These are phyloP conservation scores for Cheumatopsyche charites DNA, from an alignment of 1,140 invertebrate species.

Conservation along the genomic window DNA sequence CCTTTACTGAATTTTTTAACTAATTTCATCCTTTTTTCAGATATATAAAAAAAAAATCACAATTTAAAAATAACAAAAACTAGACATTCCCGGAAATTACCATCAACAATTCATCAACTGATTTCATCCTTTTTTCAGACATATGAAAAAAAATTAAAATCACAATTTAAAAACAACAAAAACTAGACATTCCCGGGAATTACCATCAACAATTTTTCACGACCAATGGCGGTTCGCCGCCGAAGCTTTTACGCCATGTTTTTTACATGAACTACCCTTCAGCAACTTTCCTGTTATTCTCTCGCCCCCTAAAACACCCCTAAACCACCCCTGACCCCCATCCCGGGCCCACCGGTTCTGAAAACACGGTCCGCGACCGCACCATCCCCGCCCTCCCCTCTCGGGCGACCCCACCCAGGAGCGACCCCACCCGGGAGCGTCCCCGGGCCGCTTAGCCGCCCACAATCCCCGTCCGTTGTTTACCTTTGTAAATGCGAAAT, in stretches of 20 bases:
- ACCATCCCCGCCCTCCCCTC: not conserved
- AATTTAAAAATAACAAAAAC: too few species aligned
- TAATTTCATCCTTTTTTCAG: too few species aligned
- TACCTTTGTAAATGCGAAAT: conserved; percentile 42
- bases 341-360: not conserved
- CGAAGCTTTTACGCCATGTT: conserved; percentile 47
- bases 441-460: not conserved
- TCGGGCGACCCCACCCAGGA: not conserved
- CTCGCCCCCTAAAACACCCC: conserved; percentile 23
- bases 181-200: not conserved
- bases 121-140: too few species aligned
- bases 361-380: conserved; percentile 32
- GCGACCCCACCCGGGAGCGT: not conserved
- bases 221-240: conserved; percentile 44
- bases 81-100: too few species aligned
- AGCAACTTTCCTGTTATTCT: conserved; percentile 42
- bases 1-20: too few species aligned
- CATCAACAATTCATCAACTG: too few species aligned
- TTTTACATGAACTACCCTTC: conserved; percentile 45
- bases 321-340: not conserved
- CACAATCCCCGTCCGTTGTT: conserved; percentile 34
- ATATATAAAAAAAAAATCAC: too few species aligned
- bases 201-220: conserved; percentile 29
- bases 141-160: too few species aligned
- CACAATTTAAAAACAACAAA: too few species aligned